These are phyloP conservation scores for Drosophila leontia DNA, from an alignment of 1,140 invertebrate species.

Conservation along the genomic window DNA sequence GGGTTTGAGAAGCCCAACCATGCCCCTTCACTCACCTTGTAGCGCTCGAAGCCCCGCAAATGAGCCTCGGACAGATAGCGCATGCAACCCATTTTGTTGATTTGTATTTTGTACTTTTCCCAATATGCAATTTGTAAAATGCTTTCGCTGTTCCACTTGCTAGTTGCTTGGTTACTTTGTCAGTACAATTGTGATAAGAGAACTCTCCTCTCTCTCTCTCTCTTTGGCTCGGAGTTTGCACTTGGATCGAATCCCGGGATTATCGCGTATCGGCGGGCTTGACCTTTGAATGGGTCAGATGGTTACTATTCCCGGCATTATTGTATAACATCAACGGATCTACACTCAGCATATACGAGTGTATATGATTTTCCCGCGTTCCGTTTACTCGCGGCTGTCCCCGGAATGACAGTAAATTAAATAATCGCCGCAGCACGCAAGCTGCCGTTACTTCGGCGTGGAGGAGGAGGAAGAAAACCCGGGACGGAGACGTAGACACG, in stretches of 20 bases:
- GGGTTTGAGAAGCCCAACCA: slow-evolving; percentile 1
- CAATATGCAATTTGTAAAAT: slow-evolving; percentile 5
- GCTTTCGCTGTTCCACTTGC: slow-evolving; percentile 22
- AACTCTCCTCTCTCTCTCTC: not conserved
- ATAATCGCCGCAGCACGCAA: slow-evolving; percentile 77
- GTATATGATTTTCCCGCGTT: slow-evolving; percentile 15
- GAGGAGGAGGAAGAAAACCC: slow-evolving; percentile 45
- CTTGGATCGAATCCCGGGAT: slow-evolving; percentile 26
- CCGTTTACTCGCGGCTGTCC: slow-evolving; percentile 11
- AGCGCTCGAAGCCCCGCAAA: slow-evolving; percentile 92
- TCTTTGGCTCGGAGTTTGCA: slow-evolving; percentile 22
- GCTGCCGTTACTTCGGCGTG: slow-evolving; percentile 57
- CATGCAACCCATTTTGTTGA: slow-evolving; percentile 78
- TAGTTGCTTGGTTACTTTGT: not conserved
- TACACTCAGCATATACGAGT: slow-evolving; percentile 7
- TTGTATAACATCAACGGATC: slow-evolving; percentile 49
- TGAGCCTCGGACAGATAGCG: slow-evolving; percentile 90
- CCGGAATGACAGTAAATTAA: slow-evolving; percentile 65
- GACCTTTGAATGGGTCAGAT: slow-evolving; percentile 37
- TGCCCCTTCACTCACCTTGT: slow-evolving; percentile 88
- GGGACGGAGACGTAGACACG: slow-evolving; percentile 44
- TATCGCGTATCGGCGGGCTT: slow-evolving; percentile 27
- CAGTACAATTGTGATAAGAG: slow-evolving; percentile 11
- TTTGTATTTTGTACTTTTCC: slow-evolving; percentile 20
- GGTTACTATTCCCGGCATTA: slow-evolving; percentile 26